These are phyloP conservation scores for Anarhynchus alexandrinus DNA, from an alignment of 2,113 vertebrate species.

Conservation along the genomic window DNA sequence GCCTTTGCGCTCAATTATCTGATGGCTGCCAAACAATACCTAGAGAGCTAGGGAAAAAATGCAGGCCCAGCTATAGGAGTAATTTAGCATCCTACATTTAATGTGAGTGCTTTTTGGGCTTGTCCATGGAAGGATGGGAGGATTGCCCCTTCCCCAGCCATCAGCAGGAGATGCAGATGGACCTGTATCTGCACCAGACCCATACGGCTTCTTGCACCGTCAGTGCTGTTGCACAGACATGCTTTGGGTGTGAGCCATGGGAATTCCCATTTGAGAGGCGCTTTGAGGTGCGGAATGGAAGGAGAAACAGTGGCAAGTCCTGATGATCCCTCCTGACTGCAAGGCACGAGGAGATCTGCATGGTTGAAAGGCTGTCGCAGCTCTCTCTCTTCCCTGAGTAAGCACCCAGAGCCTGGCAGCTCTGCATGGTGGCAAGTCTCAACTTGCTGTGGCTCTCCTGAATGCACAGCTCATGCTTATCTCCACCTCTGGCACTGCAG, in stretches of 20 bases:
- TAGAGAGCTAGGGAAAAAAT: background rate
- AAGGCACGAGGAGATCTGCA: rapidly evolving
- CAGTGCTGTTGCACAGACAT: background rate
- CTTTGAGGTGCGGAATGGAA: background rate
- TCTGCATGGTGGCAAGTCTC: rapidly evolving
- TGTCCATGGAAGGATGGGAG: background rate
- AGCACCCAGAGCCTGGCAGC: background rate
- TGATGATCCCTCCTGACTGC: background rate
- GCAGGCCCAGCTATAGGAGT: background rate
- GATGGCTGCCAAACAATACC: background rate
- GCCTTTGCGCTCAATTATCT: background rate
- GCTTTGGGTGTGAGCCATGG: background rate
- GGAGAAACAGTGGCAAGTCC: background rate
- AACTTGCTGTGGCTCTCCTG: background rate
- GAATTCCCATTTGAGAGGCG: rapidly evolving
- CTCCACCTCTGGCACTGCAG: background rate
- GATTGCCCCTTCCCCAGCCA: background rate
- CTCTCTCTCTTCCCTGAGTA: background rate
- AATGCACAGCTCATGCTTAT: background rate
- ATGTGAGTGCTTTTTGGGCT: background rate
- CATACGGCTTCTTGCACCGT: rapidly evolving
- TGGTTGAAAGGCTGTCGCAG: background rate
- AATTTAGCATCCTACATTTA: background rate
- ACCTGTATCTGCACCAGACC: background rate
- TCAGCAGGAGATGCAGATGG: background rate